These are phyloP conservation scores for Suncus etruscus DNA, from an alignment of 2,113 vertebrate genomes.

Conservation along the genomic window DNA sequence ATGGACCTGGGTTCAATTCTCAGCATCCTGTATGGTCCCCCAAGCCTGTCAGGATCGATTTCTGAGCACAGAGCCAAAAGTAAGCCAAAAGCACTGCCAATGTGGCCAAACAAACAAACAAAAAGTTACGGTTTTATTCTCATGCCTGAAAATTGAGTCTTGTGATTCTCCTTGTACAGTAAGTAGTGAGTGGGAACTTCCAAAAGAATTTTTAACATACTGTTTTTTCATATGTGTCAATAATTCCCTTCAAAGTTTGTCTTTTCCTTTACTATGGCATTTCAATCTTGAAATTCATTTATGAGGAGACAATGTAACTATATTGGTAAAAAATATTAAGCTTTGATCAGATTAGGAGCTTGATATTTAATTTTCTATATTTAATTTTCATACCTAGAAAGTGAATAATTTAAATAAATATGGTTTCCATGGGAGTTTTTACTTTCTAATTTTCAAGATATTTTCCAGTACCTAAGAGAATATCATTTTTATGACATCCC, in stretches of 20 bases:
- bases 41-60: too few relatives aligned
- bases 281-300: constrained; percentile 53
- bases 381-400: constrained; percentile 35
- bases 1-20: too few relatives aligned
- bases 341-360: constrained; percentile 28
- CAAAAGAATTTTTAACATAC: background rate
- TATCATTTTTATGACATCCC: constrained; percentile 40
- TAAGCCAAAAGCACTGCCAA: too few relatives aligned
- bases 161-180: background rate
- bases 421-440: background rate
- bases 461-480: background rate
- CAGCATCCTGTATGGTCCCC: too few relatives aligned
- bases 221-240: constrained; percentile 55
- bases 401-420: background rate
- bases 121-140: background rate
- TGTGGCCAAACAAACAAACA: background rate
- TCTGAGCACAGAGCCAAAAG: too few relatives aligned
- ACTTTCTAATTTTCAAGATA: constrained; percentile 17
- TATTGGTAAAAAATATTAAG: constrained; percentile 37
- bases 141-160: background rate
- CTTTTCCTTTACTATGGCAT: constrained; percentile 38
- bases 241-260: constrained; percentile 29
- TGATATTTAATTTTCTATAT: constrained; percentile 64
- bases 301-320: constrained; percentile 41
- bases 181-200: background rate